Evolutionary conservation across 2,797 vertebrate species (phyloP).

Genomic region (Australoheros facetus): DNA sequence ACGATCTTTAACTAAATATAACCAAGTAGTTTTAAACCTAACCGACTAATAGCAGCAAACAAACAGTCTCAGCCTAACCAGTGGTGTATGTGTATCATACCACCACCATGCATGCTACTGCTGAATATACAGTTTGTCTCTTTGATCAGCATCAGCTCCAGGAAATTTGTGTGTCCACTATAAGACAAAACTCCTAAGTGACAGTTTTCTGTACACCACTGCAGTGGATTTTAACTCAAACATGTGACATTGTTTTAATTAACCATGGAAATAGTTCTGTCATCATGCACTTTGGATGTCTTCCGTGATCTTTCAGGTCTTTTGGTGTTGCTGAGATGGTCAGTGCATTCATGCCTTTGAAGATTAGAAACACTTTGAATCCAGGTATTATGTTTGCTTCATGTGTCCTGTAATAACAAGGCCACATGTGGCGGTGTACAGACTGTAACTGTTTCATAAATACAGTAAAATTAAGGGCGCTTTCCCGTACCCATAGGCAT

Average conservation of each 20-base stretch:
- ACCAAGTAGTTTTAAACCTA: no score
- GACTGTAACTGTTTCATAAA: no score
- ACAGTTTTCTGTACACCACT: no score
- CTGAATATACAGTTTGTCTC: neutral
- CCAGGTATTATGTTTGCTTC: neutral
- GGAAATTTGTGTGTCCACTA: neutral
- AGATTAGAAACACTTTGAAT: neutral
- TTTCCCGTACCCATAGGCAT: neutral
- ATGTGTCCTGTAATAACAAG: neutral
- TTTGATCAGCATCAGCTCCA: neutral
- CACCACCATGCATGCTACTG: neutral
- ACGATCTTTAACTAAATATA: no score
- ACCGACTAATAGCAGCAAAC: neutral
- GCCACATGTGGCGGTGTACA: no score
- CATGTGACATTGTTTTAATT: neutral
- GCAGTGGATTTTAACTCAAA: neutral
- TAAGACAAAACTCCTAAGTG: neutral
- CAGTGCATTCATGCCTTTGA: neutral
- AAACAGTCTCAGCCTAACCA: neutral
- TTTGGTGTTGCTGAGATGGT: neutral
- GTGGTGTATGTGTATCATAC: neutral
- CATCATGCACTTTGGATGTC: neutral
- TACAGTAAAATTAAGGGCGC: neutral
- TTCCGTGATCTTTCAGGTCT: neutral
- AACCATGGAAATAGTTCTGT: neutral